Conservation (phyloP, 2,797 vertebrate species). For the Pseudochirops cupreus region DNA sequence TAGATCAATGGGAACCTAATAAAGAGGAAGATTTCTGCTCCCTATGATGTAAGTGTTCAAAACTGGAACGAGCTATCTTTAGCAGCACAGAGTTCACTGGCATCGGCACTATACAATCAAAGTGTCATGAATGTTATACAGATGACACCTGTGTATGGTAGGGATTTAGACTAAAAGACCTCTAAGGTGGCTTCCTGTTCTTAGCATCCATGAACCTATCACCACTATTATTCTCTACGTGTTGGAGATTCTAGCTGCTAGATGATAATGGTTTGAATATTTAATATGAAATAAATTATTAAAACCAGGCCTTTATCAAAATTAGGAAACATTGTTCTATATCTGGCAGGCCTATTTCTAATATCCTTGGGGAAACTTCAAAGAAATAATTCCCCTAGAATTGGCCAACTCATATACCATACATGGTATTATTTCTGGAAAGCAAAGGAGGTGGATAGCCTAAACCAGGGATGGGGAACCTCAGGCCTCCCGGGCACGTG, state of each 20-base stretch:
- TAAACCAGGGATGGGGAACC: neutral
- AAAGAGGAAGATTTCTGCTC: neutral
- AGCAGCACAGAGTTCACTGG: neutral
- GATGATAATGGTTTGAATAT: neutral
- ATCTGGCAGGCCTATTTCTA: neutral
- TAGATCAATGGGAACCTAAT: neutral
- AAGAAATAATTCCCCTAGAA: neutral
- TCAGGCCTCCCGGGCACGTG: too few species aligned
- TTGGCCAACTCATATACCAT: neutral
- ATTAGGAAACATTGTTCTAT: neutral
- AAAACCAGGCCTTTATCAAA: constrained; percentile 8
- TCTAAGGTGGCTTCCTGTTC: neutral
- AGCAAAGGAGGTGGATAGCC: neutral
- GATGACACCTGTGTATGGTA: neutral
- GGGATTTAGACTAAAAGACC: constrained; percentile 2
- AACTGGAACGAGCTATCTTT: neutral
- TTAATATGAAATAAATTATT: constrained; percentile 31
- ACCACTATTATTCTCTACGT: neutral
- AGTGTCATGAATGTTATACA: neutral
- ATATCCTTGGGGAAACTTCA: neutral
- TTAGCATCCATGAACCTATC: neutral
- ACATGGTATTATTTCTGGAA: constrained; percentile 46
- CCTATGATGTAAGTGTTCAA: neutral
- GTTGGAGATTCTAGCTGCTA: neutral
- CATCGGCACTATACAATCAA: neutral